Percentiles rank a stretch among this genome's conserved stretches.
These are phyloP conservation scores for Neelides folsomi DNA, from an alignment of 2,888 invertebrate genomes.

Conservation along the genomic window DNA sequence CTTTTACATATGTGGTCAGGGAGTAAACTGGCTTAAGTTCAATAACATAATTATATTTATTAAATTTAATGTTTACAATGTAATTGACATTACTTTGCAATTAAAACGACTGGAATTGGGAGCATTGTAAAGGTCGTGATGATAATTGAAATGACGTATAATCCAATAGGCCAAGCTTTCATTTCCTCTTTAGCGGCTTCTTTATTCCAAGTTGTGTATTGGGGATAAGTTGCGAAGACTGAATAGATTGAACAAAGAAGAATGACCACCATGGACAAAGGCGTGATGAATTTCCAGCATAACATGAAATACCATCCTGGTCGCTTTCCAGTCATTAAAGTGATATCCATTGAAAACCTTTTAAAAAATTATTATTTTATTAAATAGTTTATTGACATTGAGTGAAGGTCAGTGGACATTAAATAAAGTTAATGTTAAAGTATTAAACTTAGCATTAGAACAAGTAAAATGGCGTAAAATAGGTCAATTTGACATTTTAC, in stretches of 20 bases:
- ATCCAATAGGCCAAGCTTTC: background rate
- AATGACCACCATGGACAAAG: constrained; percentile 9
- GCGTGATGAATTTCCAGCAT: constrained; percentile 21
- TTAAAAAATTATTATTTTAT: background rate
- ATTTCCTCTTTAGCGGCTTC: background rate
- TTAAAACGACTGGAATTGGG: background rate
- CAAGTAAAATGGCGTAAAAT: too few species aligned
- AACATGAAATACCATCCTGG: constrained; percentile 14
- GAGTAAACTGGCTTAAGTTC: too few species aligned
- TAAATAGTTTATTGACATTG: background rate
- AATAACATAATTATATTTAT: too few species aligned
- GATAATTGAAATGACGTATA: background rate
- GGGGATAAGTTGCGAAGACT: background rate
- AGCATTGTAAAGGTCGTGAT: background rate
- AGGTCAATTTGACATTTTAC: constrained; percentile 1
- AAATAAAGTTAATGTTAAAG: too few species aligned
- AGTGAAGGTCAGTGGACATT: too few species aligned
- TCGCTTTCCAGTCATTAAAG: constrained; percentile 17
- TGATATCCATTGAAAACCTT: constrained; percentile 16
- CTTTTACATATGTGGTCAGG: too few species aligned
- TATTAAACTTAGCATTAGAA: too few species aligned
- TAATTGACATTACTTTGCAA: background rate
- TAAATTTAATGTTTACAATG: too few species aligned
- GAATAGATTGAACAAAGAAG: constrained; percentile 4
- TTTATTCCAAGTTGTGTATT: background rate